Evolutionary conservation across 2,113 vertebrate species (phyloP).

Genomic region (Sturnira hondurensis): DNA sequence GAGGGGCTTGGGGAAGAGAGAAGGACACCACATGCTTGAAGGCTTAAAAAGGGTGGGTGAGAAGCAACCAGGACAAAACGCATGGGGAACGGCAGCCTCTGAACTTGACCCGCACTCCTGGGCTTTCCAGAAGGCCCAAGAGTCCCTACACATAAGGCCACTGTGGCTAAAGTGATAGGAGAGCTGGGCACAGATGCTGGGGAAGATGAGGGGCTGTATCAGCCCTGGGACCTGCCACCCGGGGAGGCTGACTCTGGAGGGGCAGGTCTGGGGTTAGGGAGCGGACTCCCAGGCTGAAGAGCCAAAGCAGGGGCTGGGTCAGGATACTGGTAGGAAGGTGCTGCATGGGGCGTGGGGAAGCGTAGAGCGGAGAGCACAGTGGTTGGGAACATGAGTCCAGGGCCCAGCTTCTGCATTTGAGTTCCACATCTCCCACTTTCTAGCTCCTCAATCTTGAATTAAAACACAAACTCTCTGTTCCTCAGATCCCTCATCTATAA

Average conservation of each 20-base stretch:
- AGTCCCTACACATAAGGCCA: neutral
- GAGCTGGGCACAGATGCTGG: neutral
- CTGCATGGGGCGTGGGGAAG: neutral
- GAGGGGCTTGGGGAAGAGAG: neutral
- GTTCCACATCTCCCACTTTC: neutral
- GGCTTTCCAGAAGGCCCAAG: neutral
- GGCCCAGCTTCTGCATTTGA: neutral
- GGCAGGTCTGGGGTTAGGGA: neutral
- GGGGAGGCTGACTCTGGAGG: neutral
- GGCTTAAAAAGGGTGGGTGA: neutral
- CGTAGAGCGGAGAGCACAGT: neutral
- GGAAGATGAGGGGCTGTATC: neutral
- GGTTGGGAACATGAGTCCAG: neutral
- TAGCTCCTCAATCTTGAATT: neutral
- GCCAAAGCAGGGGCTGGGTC: neutral
- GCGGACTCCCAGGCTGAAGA: neutral
- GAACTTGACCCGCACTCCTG: neutral
- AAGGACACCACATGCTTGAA: neutral
- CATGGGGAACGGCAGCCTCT: neutral
- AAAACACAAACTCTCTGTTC: neutral
- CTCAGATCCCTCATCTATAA: slow-evolving; percentile 11
- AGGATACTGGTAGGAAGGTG: neutral
- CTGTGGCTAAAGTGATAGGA: neutral
- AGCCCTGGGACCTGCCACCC: neutral
- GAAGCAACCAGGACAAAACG: neutral